Evolutionary conservation across 2,113 vertebrate species (phyloP).

Genomic region (Probosciger aterrimus): DNA sequence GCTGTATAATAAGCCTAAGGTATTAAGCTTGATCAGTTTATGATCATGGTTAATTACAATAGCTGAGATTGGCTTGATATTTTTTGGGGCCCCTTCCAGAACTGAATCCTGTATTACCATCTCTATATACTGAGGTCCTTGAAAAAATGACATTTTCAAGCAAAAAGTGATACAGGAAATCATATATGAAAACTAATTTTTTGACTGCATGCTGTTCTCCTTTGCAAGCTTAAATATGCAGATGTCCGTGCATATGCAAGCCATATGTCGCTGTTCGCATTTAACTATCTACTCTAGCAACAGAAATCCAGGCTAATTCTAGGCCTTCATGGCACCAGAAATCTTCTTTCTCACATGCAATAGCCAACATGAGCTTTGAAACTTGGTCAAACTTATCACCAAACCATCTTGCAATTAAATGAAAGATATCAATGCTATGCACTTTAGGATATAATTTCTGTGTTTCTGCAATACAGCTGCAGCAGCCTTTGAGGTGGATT

Average conservation of each 20-base stretch:
- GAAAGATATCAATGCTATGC: not conserved
- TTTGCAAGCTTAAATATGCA: not conserved
- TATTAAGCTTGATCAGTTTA: not conserved
- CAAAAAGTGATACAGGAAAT: not conserved
- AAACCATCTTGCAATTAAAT: not conserved
- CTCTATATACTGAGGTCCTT: not conserved
- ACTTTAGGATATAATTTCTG: not conserved
- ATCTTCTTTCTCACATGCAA: not conserved
- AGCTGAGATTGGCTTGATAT: not conserved
- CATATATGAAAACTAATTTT: not conserved
- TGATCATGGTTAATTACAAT: not conserved
- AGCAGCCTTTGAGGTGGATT: not conserved
- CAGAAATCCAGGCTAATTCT: not conserved
- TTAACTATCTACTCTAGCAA: not conserved
- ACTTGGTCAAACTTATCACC: not conserved
- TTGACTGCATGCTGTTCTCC: not conserved
- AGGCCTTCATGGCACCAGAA: not conserved
- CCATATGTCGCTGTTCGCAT: not conserved
- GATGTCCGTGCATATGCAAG: not conserved
- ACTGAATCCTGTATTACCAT: not conserved
- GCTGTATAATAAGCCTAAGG: not conserved
- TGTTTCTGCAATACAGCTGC: not conserved
- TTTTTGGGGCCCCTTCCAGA: not conserved
- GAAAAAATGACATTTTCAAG: not conserved
- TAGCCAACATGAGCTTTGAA: not conserved